These are phyloP conservation scores for Hydrotaea diabolus DNA, from an alignment of 2,888 invertebrate species.

Conservation along the genomic window DNA sequence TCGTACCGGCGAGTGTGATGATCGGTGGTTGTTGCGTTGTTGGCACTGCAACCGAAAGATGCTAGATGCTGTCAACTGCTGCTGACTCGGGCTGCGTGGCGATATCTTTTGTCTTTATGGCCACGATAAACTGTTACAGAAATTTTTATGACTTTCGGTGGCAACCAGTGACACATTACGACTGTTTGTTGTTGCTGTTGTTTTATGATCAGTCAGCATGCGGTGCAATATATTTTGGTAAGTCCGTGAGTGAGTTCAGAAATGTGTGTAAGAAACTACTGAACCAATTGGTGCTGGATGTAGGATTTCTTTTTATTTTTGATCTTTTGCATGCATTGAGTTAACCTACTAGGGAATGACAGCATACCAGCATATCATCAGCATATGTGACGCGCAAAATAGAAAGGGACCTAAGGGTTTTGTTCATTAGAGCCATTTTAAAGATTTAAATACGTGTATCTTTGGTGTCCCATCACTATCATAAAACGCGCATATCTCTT, in stretches of 20 bases:
- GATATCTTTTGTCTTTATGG: conserved; percentile 38
- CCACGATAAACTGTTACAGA: conserved; percentile 57
- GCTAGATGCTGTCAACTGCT: conserved; percentile 39
- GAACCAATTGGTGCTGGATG: neutral
- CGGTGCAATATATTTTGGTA: neutral
- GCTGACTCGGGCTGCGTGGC: conserved; percentile 25
- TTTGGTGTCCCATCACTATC: no score
- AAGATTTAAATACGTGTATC: no score
- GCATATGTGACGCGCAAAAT: no score
- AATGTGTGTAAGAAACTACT: neutral
- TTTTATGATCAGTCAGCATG: neutral
- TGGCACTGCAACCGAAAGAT: conserved; percentile 30
- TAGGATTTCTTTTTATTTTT: no score
- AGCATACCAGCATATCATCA: no score
- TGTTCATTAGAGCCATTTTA: no score
- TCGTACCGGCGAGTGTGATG: conserved; percentile 42
- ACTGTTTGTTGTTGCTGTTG: conserved; percentile 42
- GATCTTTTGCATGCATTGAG: no score
- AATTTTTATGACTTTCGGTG: conserved; percentile 65
- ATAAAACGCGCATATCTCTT: no score
- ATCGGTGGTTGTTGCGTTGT: conserved; percentile 41
- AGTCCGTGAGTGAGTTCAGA: neutral
- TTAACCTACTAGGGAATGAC: no score
- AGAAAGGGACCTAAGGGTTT: no score
- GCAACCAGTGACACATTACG: conserved; percentile 66